These are phyloP conservation scores for Lagorchestes hirsutus DNA, from an alignment of 2,797 vertebrate species.

Conservation along the genomic window DNA sequence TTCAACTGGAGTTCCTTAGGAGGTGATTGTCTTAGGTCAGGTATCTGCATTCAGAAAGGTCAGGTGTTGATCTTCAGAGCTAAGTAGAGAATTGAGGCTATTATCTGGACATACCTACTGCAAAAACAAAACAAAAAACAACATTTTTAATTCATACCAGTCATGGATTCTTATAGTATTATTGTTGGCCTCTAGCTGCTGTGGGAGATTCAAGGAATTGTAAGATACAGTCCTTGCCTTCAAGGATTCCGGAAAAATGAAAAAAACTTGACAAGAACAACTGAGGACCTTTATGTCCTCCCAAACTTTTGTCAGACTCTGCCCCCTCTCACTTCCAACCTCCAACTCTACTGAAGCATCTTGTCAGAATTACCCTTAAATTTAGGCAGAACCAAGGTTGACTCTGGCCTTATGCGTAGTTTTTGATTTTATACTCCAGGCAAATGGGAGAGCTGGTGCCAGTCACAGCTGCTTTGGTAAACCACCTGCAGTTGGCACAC, in stretches of 20 bases:
- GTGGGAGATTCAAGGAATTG: background rate
- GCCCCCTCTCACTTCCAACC: background rate
- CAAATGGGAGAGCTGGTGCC: background rate
- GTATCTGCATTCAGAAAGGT: background rate
- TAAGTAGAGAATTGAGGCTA: background rate
- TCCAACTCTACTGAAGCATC: background rate
- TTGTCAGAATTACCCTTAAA: background rate
- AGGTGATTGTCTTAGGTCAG: background rate
- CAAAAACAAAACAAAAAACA: background rate
- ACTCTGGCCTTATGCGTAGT: too few species aligned
- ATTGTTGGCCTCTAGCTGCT: background rate
- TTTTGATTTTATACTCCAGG: background rate
- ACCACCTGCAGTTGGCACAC: fast-evolving
- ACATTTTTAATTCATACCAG: background rate
- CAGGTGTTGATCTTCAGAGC: background rate
- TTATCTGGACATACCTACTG: background rate
- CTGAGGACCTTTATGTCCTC: background rate
- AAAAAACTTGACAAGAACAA: background rate
- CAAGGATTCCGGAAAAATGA: background rate
- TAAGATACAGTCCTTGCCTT: background rate
- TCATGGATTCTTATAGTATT: background rate
- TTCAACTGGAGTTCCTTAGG: background rate
- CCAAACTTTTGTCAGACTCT: background rate
- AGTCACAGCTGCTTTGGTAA: background rate
- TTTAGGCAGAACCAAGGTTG: background rate